phyloP scores from a whole-genome alignment of 2,797 vertebrate genomes.

The Furcifer pardalis region DNA sequence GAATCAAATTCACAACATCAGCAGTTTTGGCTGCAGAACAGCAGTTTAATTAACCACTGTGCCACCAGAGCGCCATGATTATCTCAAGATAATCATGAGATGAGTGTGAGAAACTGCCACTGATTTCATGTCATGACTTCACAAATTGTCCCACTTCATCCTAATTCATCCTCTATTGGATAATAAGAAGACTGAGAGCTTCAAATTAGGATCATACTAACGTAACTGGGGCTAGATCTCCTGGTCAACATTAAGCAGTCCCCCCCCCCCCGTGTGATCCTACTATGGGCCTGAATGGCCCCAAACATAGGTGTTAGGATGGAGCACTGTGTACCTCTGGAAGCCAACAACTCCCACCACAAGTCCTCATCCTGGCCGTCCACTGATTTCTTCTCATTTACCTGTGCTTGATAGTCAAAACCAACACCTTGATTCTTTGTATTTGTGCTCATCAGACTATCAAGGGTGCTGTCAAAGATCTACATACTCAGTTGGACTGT shows the following conservation, averaged over 20 bases:
- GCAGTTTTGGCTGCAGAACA: too few species aligned
- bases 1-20: too few species aligned
- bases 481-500: background rate
- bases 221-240: background rate
- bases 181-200: background rate
- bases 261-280: too few species aligned
- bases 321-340: too few species aligned
- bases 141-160: background rate
- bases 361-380: background rate
- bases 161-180: background rate
- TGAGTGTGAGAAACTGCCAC: background rate
- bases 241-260: background rate
- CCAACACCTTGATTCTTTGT: background rate
- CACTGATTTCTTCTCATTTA: too few species aligned
- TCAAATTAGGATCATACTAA: background rate
- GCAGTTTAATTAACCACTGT: too few species aligned
- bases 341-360: too few species aligned
- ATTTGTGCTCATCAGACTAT: background rate
- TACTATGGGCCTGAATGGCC: too few species aligned
- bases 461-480: background rate
- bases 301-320: too few species aligned
- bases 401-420: too few species aligned
- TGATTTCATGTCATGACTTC: background rate
- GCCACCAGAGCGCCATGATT: too few species aligned
- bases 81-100: too few species aligned